Base-by-base conservation (phyloP, 23 tunicate genomes). In the Diplosoma virens region DNA sequence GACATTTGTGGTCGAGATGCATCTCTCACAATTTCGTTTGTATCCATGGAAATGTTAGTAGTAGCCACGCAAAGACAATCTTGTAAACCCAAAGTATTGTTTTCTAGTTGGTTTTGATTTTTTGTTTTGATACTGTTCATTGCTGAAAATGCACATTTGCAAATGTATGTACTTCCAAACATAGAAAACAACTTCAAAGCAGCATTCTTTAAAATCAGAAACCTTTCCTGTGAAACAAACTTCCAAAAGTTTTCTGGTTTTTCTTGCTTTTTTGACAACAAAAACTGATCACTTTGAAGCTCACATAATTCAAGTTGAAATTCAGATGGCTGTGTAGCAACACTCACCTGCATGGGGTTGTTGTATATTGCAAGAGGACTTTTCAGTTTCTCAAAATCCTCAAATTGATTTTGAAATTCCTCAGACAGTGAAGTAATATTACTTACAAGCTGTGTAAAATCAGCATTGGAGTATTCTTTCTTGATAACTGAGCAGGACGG, bases 231-330 rank as follows among this genome's bases (percentile, higher is more conserved):
- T 68, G 75, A 68, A 3, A 68, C 54, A 37, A 68, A 16, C 54
- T 68, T 68, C 75, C 75, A 68, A 34, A 68, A 35, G 75, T 28
- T 68, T 37, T 37, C 54, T 21, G 25, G 75, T 11, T 68, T 68
- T 68, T 37, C 75, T 5, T 7, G 18, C 32, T 68, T 68, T 26
- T 36, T 35, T 34, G n/a, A n/a, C n/a, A 28, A 16, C 21, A 4
- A 68, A 68, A 34, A 68, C 21, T 4, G 26, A 68, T 34, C 54
- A 28, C 37, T 35, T 7, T 36, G 75, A 68, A 68, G 54, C 37
- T 68, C 24, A 68, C 75, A 68, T 68, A 68, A 21, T 68, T 68
- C 53, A 11, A 68, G 54, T 16, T 68, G 75, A 68, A 68, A 23
- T 23, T 68, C 75, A 11, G 53, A 11, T 7, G 75, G 75, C 75